A percentile compares a stretch with the other conserved stretches of the same genome.
These are phyloP conservation scores for Sarcophaga variegata DNA, from an alignment of 2,888 invertebrate species.

Conservation along the genomic window DNA sequence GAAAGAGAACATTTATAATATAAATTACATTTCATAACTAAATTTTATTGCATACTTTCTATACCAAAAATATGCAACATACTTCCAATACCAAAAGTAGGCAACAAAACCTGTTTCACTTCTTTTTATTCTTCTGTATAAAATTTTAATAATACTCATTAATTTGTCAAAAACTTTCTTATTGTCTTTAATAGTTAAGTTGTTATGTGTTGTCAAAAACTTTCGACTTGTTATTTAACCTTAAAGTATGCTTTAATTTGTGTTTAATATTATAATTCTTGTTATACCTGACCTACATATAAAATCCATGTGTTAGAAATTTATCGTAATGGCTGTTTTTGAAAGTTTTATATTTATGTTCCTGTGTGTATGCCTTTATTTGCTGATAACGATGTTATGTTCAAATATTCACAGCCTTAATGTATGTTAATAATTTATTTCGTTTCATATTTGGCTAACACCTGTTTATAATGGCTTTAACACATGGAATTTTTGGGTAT, in stretches of 20 bases:
- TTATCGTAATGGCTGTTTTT: background rate
- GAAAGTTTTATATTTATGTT: background rate
- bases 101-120: background rate
- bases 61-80: no score
- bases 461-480: slow-evolving; percentile 4
- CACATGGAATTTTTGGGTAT: background rate
- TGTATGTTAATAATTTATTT: slow-evolving; percentile 9
- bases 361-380: background rate
- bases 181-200: background rate
- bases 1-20: no score
- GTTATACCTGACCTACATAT: slow-evolving; percentile 9
- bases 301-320: background rate
- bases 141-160: background rate
- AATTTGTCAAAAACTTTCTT: background rate
- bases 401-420: background rate
- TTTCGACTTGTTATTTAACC: background rate
- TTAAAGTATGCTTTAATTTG: slow-evolving; percentile 4
- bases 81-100: no score
- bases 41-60: no score
- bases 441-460: background rate
- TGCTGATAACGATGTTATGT: background rate
- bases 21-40: no score
- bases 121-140: background rate
- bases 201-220: background rate
- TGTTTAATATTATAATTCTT: background rate